Evolutionary conservation across 2,888 invertebrate genomes (phyloP).

Genomic region (Cephus runcator): DNA sequence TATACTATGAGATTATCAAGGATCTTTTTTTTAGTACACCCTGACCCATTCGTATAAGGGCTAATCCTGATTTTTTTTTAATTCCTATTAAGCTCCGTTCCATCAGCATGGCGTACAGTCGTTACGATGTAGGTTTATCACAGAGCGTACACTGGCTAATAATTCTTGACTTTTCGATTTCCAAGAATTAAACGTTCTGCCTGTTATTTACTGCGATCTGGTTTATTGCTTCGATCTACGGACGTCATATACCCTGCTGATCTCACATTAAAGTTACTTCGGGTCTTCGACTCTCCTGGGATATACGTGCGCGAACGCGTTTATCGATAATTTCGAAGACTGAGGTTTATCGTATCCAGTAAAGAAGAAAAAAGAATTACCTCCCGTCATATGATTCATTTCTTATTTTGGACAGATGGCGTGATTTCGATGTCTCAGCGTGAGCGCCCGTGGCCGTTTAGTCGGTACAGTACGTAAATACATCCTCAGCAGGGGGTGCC

Average conservation of each 20-base stretch:
- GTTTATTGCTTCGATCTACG: not conserved
- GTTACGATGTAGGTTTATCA: not conserved
- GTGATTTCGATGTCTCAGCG: slow-evolving; percentile 59
- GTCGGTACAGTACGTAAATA: slow-evolving; percentile 56
- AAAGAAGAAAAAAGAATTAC: not conserved
- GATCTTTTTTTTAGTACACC: not conserved
- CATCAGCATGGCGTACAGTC: no score
- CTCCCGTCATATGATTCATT: not conserved
- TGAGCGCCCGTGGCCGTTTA: slow-evolving; percentile 61
- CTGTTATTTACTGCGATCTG: not conserved
- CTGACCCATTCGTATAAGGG: not conserved
- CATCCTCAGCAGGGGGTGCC: slow-evolving; percentile 62
- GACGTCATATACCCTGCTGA: not conserved
- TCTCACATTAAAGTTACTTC: not conserved
- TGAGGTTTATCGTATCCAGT: not conserved
- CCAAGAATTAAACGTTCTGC: not conserved
- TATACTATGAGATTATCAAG: not conserved
- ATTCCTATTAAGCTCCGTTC: not conserved
- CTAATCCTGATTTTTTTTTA: not conserved
- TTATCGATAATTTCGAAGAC: not conserved
- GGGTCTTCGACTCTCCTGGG: not conserved
- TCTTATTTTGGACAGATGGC: slow-evolving; percentile 58
- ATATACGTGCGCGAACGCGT: not conserved
- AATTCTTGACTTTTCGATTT: not conserved
- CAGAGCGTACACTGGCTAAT: not conserved